Evolutionary conservation across 1,140 invertebrate species (phyloP).

Genomic region (Saccostrea cuccullata): DNA sequence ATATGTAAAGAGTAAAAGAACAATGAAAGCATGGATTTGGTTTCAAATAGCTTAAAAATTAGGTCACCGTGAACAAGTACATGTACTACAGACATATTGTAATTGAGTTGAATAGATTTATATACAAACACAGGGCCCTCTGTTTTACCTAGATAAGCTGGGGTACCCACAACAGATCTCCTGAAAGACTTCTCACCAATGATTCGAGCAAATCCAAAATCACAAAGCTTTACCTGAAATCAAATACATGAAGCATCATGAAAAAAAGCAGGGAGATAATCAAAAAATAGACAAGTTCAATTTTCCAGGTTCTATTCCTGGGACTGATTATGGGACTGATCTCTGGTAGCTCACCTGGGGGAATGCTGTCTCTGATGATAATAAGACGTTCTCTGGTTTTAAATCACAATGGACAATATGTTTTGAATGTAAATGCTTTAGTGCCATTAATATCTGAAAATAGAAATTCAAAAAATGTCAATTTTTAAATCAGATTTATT

Average conservation of each 20-base stretch:
- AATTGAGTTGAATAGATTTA: not conserved
- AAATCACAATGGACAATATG: slow-evolving; percentile 99
- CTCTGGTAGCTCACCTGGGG: slow-evolving; percentile 84
- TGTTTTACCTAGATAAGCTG: slow-evolving; percentile 92
- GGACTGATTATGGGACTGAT: too few species aligned
- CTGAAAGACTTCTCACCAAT: slow-evolving; percentile 99
- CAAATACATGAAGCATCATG: not conserved
- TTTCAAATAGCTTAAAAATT: too few species aligned
- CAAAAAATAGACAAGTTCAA: too few species aligned
- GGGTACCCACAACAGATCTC: slow-evolving; percentile 97
- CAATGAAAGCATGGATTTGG: too few species aligned
- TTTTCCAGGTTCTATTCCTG: too few species aligned
- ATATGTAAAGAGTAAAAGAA: too few species aligned
- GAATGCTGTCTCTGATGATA: slow-evolving; percentile 90
- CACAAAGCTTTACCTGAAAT: slow-evolving; percentile 93
- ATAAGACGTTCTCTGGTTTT: slow-evolving; percentile 98
- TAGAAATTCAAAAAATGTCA: not conserved
- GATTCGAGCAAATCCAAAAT: slow-evolving; percentile 99
- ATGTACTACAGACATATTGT: too few species aligned
- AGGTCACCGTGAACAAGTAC: too few species aligned
- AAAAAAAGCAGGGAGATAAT: too few species aligned
- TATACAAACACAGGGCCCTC: not conserved
- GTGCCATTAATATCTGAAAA: slow-evolving; percentile 92
- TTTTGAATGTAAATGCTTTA: slow-evolving; percentile 98
- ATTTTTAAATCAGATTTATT: not conserved